phyloP scores from a whole-genome alignment of 2,113 vertebrate genomes.

The Ariopsis seemanni region DNA sequence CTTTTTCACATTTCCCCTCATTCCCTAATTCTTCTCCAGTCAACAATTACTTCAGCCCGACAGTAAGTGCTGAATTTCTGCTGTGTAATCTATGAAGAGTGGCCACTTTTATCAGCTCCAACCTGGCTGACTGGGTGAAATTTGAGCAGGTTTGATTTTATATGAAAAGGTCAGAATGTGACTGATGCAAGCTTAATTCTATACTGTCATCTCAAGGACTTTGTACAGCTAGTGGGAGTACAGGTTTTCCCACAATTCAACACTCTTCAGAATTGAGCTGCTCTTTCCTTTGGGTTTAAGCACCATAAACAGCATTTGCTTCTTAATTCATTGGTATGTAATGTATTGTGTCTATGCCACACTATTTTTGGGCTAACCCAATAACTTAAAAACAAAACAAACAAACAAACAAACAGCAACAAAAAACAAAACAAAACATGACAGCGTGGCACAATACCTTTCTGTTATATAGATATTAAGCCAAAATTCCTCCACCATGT shows the following conservation, averaged over 20 bases:
- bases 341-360: not conserved
- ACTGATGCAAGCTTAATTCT: constrained; percentile 40
- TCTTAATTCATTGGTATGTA: not conserved
- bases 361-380: not conserved
- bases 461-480: too few relatives aligned
- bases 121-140: constrained; percentile 32
- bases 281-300: not conserved
- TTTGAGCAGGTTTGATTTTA: constrained; percentile 19
- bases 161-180: constrained; percentile 1
- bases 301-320: not conserved
- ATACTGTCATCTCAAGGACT: constrained; percentile 21
- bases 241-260: constrained; percentile 19
- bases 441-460: too few relatives aligned
- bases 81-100: not conserved
- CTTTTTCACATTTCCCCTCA: not conserved
- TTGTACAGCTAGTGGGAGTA: not conserved
- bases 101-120: not conserved
- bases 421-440: too few relatives aligned
- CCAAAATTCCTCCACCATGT: too few relatives aligned
- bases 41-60: not conserved
- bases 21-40: not conserved
- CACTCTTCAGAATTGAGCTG: not conserved
- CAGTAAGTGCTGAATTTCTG: not conserved
- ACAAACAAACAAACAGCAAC: too few relatives aligned
- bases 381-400: too few relatives aligned